phyloP scores from a whole-genome alignment of 2,888 invertebrate genomes.

The Drosophila atroscutellata region DNA sequence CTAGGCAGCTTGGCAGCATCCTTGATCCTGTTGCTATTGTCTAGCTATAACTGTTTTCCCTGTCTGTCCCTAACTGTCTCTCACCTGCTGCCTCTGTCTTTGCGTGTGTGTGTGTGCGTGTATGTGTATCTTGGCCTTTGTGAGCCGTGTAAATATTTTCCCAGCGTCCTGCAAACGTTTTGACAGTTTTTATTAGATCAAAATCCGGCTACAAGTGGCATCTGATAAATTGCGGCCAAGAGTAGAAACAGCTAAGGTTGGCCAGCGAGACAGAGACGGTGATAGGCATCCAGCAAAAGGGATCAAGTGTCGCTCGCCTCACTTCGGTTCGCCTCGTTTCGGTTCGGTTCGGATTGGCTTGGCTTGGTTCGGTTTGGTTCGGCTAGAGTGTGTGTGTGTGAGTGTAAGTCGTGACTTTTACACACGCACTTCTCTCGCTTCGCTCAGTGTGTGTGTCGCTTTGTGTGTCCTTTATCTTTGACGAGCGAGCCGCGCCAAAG shows the following conservation, averaged over 20 bases:
- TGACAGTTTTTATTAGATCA: constrained; percentile 83
- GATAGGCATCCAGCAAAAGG: constrained; percentile 33
- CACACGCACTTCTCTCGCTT: constrained; percentile 19
- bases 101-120: constrained; percentile 15
- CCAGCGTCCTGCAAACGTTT: constrained; percentile 78
- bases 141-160: constrained; percentile 79
- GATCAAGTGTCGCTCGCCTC: constrained; percentile 48
- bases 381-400: not conserved
- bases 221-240: constrained; percentile 76
- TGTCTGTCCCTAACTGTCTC: constrained; percentile 34
- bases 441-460: not conserved
- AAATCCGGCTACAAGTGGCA: constrained; percentile 72
- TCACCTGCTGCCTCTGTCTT: not conserved
- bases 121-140: constrained; percentile 37
- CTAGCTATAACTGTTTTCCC: constrained; percentile 60
- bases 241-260: constrained; percentile 35
- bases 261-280: constrained; percentile 33
- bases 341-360: not conserved
- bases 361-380: not conserved
- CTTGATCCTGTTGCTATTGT: constrained; percentile 66
- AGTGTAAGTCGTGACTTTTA: constrained; percentile 29
- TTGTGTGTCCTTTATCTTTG: constrained; percentile 12
- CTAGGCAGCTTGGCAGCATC: constrained; percentile 36
- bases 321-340: not conserved
- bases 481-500: constrained; percentile 20